These are phyloP conservation scores for Trialeurodes vaporariorum DNA, from an alignment of 1,140 invertebrate genomes.

Conservation along the genomic window DNA sequence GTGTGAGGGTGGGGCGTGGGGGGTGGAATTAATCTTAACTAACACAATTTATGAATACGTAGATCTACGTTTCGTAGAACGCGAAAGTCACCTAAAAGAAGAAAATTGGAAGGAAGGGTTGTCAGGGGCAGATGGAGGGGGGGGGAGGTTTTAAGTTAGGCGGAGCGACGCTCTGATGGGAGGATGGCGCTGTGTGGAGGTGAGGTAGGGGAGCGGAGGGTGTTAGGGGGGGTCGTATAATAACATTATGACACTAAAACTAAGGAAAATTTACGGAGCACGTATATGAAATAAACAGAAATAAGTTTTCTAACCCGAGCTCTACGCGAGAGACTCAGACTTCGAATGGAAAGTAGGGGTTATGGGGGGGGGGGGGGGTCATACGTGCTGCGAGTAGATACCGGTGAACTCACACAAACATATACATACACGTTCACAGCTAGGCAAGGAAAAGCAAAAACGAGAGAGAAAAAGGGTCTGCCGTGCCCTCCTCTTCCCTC, in stretches of 20 bases:
- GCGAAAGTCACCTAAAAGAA: neutral
- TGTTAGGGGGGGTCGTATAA: neutral
- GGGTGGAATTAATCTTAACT: neutral
- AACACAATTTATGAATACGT: constrained; percentile 1
- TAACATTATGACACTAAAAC: constrained; percentile 1
- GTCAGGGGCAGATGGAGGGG: neutral
- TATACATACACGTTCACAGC: too few relatives aligned
- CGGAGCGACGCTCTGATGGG: neutral
- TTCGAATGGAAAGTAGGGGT: too few relatives aligned
- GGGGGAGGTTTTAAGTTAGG: neutral
- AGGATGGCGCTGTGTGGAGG: too few relatives aligned
- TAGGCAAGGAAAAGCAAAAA: too few relatives aligned
- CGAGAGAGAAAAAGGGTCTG: too few relatives aligned
- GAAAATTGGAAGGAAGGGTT: neutral
- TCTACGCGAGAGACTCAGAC: too few relatives aligned
- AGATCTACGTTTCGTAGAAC: neutral
- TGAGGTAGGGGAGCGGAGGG: neutral
- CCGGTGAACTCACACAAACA: too few relatives aligned
- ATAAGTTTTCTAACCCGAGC: too few relatives aligned
- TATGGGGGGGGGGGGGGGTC: too few relatives aligned
- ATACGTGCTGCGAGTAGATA: too few relatives aligned
- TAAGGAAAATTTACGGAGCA: neutral
- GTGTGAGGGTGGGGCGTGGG: neutral
- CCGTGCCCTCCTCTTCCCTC: too few relatives aligned
- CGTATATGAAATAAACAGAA: neutral